phyloP scores from a whole-genome alignment of 2,888 invertebrate species.

The Drosophila kuntzei region DNA sequence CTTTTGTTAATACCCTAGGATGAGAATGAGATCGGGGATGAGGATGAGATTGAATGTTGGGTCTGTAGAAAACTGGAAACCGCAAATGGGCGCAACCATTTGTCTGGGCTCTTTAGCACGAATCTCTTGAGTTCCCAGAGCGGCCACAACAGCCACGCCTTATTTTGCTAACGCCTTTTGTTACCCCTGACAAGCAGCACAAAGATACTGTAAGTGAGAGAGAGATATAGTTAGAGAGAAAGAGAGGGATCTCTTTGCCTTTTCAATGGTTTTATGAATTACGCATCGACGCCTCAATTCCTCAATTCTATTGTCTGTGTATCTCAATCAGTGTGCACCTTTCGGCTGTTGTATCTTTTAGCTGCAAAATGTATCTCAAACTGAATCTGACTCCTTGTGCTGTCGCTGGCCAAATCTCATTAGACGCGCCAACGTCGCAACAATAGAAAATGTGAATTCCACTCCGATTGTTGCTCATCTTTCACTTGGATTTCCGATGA shows the following conservation, averaged over 20 bases:
- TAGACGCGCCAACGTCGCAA: constrained; percentile 61
- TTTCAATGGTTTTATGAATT: constrained; percentile 81
- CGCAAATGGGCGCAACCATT: constrained; percentile 51
- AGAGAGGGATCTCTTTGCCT: constrained; percentile 51
- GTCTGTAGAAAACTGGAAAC: constrained; percentile 20
- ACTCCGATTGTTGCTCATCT: constrained; percentile 53
- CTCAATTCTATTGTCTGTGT: constrained; percentile 27
- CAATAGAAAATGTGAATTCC: constrained; percentile 31
- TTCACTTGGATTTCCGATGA: constrained; percentile 50
- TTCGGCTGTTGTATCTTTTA: constrained; percentile 25
- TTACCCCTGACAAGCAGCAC: constrained; percentile 30
- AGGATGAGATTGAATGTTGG: constrained; percentile 1
- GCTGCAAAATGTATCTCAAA: constrained; percentile 22
- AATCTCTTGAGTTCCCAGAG: constrained; percentile 28
- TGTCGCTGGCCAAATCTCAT: constrained; percentile 62
- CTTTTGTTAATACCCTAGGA: constrained; percentile 67
- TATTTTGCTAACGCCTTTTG: constrained; percentile 36
- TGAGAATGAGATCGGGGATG: constrained; percentile 5
- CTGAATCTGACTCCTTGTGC: constrained; percentile 54
- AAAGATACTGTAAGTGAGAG: constrained; percentile 28
- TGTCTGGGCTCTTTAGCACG: constrained; percentile 65
- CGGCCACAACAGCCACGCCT: constrained; percentile 71
- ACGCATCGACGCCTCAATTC: constrained; percentile 76
- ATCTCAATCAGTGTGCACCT: constrained; percentile 37
- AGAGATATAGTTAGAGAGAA: constrained; percentile 14